Evolutionary conservation across 1,140 invertebrate species (phyloP), one percentile per base, ranked within the genome.

Genomic region (Tetramorium alpestre): DNA sequence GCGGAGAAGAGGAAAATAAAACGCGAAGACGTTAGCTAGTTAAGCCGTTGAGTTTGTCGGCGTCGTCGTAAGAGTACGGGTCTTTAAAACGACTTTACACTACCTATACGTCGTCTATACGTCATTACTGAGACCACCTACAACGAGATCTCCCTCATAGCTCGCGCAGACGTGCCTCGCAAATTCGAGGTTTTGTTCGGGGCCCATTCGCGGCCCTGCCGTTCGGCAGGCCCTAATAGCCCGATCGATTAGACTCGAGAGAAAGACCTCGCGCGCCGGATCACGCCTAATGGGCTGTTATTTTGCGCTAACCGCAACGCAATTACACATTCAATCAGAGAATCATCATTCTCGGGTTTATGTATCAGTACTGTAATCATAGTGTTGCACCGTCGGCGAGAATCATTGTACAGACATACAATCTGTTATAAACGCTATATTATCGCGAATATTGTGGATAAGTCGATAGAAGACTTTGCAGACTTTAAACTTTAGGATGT

Each of bases 251-350:
- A 91, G 80, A 58, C 65, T 54, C 38, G 64, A 38, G 51, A 41
- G 28, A 65, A 77, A 89, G 69, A 89, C 47, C 56, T 87, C 81
- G 80, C 82, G 80, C 76, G 47, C 22, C 38, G 16, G 49, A 86
- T 87, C 60, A 47, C 18, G 54, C 62, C 89, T 93, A 93, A 93
- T 93, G 78, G 92, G 73, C 92, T 90, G 92, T 93, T 93, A 93
- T 93, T 93, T 92, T 67, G 85, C 65, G 76, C 85, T 87, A 62
- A 76, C 70, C 85, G 86, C 70, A 11, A 78, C 81, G 87, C 92
- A 93, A 93, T 94, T 94, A 94, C 75, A 91, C 86, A 91, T 93
- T 94, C 93, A 93, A 94, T 94, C 89, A 86, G 88, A 92, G 90
- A 92, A 92, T 93, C 91, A 93, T 93, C 70, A 91, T 90, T 91